A percentile compares a stretch with the other conserved stretches of the same genome.
These are phyloP conservation scores for Zaprionus vittiger DNA, from an alignment of 1,140 invertebrate genomes.

Conservation along the genomic window DNA sequence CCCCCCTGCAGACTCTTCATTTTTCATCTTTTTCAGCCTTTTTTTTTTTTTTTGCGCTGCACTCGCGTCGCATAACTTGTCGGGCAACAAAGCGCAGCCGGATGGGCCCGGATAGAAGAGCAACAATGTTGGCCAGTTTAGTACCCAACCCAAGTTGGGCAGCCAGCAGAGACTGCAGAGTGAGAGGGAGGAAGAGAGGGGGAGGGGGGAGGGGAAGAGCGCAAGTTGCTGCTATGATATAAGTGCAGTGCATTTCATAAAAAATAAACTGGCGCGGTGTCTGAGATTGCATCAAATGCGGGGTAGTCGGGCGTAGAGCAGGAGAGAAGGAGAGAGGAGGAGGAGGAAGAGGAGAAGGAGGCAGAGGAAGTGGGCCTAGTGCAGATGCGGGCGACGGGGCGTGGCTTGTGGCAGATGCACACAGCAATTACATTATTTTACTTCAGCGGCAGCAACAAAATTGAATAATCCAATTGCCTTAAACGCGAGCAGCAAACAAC, in stretches of 20 bases:
- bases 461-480: conserved; percentile 64
- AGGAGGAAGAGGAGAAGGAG: not conserved
- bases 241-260: conserved; percentile 43
- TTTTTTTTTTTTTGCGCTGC: conserved; percentile 7
- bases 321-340: not conserved
- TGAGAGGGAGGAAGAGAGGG: not conserved
- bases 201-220: not conserved
- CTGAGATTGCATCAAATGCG: conserved; percentile 55
- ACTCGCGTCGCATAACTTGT: conserved; percentile 66
- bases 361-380: not conserved
- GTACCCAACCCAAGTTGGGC: not conserved
- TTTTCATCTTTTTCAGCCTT: conserved; percentile 2
- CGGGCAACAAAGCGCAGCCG: conserved; percentile 72
- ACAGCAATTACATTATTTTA: conserved; percentile 69
- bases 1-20: conserved; percentile 9
- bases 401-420: conserved; percentile 29
- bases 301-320: not conserved
- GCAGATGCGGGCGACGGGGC: not conserved
- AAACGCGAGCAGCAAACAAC: conserved; percentile 3
- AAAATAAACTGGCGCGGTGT: conserved; percentile 38
- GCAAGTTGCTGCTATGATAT: conserved; percentile 38
- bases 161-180: not conserved
- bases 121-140: conserved; percentile 10
- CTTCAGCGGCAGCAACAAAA: conserved; percentile 32
- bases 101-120: conserved; percentile 24